phyloP scores from a whole-genome alignment of 2,797 vertebrate species.

The Trichosurus vulpecula region DNA sequence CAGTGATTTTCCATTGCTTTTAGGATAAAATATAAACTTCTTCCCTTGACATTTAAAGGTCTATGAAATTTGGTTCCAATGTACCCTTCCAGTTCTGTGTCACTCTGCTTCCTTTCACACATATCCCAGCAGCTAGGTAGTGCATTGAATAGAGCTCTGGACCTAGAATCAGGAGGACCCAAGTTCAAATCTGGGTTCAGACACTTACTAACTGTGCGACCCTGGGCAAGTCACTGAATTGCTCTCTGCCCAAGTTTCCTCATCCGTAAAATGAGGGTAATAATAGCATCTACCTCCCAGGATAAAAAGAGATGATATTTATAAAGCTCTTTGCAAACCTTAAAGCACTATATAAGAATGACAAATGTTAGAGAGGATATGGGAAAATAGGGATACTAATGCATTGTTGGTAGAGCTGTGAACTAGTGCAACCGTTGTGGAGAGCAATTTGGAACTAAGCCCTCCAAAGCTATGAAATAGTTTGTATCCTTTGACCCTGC shows the following conservation, averaged over 20 bases:
- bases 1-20: neutral
- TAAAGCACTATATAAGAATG: neutral
- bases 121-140: neutral
- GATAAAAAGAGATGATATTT: neutral
- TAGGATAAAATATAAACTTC: neutral
- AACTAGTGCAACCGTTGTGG: neutral
- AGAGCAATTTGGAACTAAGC: neutral
- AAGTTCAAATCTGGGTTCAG: neutral
- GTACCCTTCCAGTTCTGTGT: neutral
- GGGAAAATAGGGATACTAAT: neutral
- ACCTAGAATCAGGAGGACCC: neutral
- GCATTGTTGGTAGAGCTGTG: neutral
- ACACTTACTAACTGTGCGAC: neutral
- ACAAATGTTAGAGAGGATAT: neutral
- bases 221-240: neutral
- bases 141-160: neutral
- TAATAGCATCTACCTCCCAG: neutral
- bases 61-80: neutral
- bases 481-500: neutral
- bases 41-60: neutral
- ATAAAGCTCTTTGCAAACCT: neutral
- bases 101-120: neutral
- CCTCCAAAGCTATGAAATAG: neutral
- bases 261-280: neutral
- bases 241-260: neutral